A percentile compares a stretch with the other conserved stretches of the same genome.
These are phyloP conservation scores for Gambusia holbrooki DNA, from an alignment of 2,113 vertebrate species.

Conservation along the genomic window DNA sequence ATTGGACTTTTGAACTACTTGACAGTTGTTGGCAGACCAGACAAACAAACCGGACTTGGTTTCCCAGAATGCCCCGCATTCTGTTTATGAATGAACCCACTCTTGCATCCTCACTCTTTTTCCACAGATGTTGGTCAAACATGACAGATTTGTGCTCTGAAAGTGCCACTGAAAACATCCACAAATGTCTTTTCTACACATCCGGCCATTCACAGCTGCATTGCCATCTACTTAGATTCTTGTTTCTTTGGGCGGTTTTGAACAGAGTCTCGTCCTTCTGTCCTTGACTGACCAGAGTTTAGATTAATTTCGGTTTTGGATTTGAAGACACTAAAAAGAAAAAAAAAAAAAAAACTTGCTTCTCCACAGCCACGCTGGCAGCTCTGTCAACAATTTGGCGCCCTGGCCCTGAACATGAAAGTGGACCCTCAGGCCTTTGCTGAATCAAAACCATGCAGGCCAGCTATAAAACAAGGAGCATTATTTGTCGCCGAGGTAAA, in stretches of 20 bases:
- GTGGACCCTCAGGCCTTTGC: constrained; percentile 11
- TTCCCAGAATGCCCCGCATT: constrained; percentile 41
- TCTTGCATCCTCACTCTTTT: constrained; percentile 7
- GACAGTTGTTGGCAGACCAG: constrained; percentile 13
- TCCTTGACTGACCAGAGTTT: constrained; percentile 49
- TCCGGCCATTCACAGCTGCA: neutral
- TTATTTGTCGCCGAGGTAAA: constrained; percentile 47
- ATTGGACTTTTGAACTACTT: constrained; percentile 25
- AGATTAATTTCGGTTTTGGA: constrained; percentile 46
- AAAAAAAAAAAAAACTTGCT: constrained; percentile 7
- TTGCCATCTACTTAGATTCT: constrained; percentile 27
- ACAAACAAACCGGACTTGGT: constrained; percentile 17
- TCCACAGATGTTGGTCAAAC: constrained; percentile 16
- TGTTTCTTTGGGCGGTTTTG: constrained; percentile 26
- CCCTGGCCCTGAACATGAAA: constrained; percentile 2
- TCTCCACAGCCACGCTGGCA: constrained; percentile 2
- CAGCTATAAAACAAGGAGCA: constrained; percentile 45
- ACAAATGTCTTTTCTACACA: constrained; percentile 26
- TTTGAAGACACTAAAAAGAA: constrained; percentile 55
- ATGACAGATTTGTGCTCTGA: constrained; percentile 13
- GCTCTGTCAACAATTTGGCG: neutral
- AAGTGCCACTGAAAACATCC: constrained; percentile 26
- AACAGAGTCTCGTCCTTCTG: constrained; percentile 39
- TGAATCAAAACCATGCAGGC: constrained; percentile 34
- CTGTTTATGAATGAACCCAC: constrained; percentile 6